Conservation (phyloP, 2,797 vertebrate genomes). For the Dermochelys coriacea region DNA sequence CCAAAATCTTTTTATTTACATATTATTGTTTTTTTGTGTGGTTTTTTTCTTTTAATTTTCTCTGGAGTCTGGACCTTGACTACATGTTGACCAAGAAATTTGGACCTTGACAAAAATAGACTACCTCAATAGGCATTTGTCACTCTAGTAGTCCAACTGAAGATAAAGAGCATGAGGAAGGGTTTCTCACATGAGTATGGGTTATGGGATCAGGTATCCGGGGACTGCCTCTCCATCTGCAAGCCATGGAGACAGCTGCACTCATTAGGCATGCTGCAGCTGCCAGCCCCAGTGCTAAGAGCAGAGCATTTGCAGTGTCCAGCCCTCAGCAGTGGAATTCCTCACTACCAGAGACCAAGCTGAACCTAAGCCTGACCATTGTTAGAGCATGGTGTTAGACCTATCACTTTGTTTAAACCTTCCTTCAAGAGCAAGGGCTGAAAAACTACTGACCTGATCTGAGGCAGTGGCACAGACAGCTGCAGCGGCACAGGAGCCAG, state of each 20-base stretch:
- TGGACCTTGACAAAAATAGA: no score
- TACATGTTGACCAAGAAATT: no score
- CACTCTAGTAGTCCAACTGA: neutral
- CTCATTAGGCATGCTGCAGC: neutral
- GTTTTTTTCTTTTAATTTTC: no score
- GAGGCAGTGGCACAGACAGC: no score
- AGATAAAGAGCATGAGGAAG: neutral
- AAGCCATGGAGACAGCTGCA: neutral
- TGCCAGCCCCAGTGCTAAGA: neutral
- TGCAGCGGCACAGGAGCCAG: no score
- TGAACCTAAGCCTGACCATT: neutral
- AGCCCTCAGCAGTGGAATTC: neutral
- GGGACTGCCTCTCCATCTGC: neutral
- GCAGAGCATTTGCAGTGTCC: neutral
- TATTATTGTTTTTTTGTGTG: no score
- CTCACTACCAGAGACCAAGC: neutral
- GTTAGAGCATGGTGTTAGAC: neutral
- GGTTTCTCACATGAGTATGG: neutral
- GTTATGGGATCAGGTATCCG: accelerated
- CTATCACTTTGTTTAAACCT: neutral
- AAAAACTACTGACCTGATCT: neutral
- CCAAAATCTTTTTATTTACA: no score
- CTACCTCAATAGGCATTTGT: neutral
- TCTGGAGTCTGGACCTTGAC: no score
- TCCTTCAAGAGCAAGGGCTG: neutral